Evolutionary conservation across 2,113 vertebrate species (phyloP).

Genomic region (Copsychus sechellarum): DNA sequence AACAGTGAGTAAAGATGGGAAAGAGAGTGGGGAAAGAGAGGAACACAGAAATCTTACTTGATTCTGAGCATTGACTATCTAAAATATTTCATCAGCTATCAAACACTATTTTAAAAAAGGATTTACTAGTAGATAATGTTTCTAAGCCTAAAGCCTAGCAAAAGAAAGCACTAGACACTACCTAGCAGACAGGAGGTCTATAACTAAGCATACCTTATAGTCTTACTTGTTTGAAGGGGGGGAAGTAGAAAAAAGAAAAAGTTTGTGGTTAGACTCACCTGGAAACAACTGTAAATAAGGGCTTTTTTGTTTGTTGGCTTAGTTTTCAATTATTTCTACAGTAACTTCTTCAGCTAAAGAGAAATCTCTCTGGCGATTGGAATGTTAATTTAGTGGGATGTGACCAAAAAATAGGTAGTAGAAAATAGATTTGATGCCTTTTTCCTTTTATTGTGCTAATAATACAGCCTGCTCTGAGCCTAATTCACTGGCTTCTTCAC

Average conservation of each 20-base stretch:
- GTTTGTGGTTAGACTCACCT: conserved; percentile 49
- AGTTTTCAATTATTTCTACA: neutral
- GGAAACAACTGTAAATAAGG: neutral
- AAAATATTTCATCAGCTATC: neutral
- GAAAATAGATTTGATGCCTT: neutral
- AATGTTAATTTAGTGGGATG: neutral
- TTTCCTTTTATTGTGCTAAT: neutral
- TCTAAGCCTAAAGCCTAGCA: conserved; percentile 36
- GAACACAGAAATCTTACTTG: neutral
- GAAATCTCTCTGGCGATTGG: neutral
- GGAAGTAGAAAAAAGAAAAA: conserved; percentile 41
- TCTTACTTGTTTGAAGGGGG: conserved; percentile 48
- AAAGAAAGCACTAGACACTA: conserved; percentile 37
- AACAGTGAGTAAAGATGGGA: conserved; percentile 20
- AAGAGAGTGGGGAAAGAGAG: neutral
- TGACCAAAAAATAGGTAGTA: neutral
- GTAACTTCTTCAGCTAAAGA: neutral
- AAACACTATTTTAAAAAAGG: neutral
- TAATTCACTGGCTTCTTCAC: neutral
- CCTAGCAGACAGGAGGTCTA: conserved; percentile 4
- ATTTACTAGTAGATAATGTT: neutral
- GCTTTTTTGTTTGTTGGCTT: too few relatives aligned
- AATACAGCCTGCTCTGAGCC: neutral
- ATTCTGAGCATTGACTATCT: neutral
- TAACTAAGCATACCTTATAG: conserved; percentile 45